phyloP scores from a whole-genome alignment of 2,888 invertebrate genomes.

The Trichacis sp. region DNA sequence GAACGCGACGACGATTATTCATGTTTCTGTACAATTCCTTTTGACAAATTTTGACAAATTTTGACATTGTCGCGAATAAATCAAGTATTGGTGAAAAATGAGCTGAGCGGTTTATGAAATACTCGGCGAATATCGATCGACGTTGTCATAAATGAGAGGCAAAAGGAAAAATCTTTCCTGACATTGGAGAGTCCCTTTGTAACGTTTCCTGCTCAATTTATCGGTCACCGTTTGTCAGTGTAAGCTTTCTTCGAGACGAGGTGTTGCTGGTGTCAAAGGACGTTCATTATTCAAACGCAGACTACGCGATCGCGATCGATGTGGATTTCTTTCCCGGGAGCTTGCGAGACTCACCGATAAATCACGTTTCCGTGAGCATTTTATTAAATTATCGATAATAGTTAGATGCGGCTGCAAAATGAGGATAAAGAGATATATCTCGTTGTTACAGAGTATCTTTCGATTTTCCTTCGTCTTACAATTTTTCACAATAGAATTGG shows the following conservation, averaged over 20 bases:
- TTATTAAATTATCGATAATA: slow-evolving; percentile 1
- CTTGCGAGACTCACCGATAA: slow-evolving; percentile 11
- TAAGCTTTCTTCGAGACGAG: background rate
- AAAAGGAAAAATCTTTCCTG: background rate
- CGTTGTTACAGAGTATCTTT: background rate
- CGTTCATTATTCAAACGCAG: slow-evolving; percentile 19
- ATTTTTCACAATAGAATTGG: background rate
- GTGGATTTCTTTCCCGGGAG: background rate
- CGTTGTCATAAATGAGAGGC: background rate
- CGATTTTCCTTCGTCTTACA: background rate
- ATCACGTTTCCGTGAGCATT: slow-evolving; percentile 2
- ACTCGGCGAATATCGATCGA: background rate
- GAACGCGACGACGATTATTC: slow-evolving; percentile 13
- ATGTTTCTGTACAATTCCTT: background rate
- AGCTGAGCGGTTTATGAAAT: background rate
- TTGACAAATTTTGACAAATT: too few relatives aligned
- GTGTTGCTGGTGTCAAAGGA: slow-evolving; percentile 10
- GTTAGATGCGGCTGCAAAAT: background rate
- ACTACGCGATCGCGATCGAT: slow-evolving; percentile 13
- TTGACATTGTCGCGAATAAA: too few relatives aligned
- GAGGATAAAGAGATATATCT: background rate
- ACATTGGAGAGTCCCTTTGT: slow-evolving; percentile 7
- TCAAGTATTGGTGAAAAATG: too few relatives aligned
- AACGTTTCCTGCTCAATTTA: slow-evolving; percentile 11
- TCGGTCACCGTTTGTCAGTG: slow-evolving; percentile 17